Evolutionary conservation across 1,140 invertebrate species (phyloP).

Genomic region (Drosophila varians): DNA sequence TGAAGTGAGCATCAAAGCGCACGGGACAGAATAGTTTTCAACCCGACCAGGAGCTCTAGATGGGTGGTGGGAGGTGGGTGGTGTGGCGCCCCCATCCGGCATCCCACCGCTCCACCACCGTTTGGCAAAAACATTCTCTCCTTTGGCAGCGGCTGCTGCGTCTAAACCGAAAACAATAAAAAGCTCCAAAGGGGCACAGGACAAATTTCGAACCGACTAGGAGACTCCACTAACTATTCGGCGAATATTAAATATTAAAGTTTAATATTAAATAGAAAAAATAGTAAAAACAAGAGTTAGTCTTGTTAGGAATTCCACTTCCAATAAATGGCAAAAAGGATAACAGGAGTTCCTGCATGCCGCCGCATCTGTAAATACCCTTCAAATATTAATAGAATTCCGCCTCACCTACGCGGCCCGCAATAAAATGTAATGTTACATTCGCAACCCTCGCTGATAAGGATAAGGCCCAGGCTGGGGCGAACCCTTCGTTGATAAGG

Average conservation of each 20-base stretch:
- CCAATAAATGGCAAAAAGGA: too few relatives aligned
- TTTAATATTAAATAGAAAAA: too few relatives aligned
- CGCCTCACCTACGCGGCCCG: slow-evolving; percentile 11
- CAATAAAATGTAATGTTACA: slow-evolving; percentile 39
- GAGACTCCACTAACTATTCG: slow-evolving; percentile 24
- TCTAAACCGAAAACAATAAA: slow-evolving; percentile 82
- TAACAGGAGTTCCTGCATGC: too few relatives aligned
- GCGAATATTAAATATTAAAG: not conserved
- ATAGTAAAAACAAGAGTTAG: not conserved
- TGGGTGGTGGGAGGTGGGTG: slow-evolving; percentile 30
- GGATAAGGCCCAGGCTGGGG: slow-evolving; percentile 9
- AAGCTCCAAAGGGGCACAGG: slow-evolving; percentile 48
- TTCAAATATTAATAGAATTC: slow-evolving; percentile 42
- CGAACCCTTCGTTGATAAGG: slow-evolving; percentile 39
- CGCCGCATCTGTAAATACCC: too few relatives aligned
- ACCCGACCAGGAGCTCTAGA: slow-evolving; percentile 60
- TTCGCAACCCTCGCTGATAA: slow-evolving; percentile 26
- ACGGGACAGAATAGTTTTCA: slow-evolving; percentile 76
- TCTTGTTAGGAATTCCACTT: not conserved
- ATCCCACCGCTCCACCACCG: slow-evolving; percentile 12
- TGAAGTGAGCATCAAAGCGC: slow-evolving; percentile 80
- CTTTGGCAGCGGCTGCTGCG: slow-evolving; percentile 64
- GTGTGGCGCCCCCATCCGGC: slow-evolving; percentile 32
- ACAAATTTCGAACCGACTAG: not conserved
- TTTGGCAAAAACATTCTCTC: slow-evolving; percentile 48